These are phyloP conservation scores for Drosophila rufa DNA, from an alignment of 1,140 invertebrate genomes.

Conservation along the genomic window DNA sequence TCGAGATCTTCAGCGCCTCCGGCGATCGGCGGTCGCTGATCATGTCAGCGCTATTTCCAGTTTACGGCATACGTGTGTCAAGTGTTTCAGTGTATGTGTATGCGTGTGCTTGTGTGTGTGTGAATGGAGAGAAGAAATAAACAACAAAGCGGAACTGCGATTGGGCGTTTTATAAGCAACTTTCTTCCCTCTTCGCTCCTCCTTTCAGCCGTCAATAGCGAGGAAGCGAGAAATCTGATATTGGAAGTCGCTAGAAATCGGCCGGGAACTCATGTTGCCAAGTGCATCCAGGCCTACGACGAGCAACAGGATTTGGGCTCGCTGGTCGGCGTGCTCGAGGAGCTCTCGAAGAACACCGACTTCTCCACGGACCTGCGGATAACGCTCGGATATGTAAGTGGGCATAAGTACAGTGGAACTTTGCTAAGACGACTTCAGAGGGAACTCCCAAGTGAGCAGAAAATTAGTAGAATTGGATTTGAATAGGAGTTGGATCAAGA, in stretches of 20 bases:
- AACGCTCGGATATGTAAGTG: conserved; percentile 69
- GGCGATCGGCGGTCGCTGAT: conserved; percentile 43
- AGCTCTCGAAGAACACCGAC: conserved; percentile 73
- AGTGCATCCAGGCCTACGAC: conserved; percentile 62
- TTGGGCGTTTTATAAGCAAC: conserved; percentile 35
- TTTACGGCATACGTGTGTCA: neutral
- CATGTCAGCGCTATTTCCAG: conserved; percentile 65
- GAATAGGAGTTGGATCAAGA: neutral
- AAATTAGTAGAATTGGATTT: neutral
- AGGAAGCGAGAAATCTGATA: conserved; percentile 28
- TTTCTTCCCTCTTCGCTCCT: neutral
- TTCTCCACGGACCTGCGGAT: conserved; percentile 68
- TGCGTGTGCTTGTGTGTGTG: neutral
- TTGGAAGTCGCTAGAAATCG: conserved; percentile 60
- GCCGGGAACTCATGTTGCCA: conserved; percentile 67
- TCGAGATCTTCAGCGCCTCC: conserved; percentile 6
- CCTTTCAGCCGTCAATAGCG: conserved; percentile 1
- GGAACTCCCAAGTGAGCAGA: too few species aligned
- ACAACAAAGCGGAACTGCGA: conserved; percentile 20
- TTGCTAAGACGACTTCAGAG: neutral
- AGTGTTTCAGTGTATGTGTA: neutral
- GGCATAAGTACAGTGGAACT: neutral
- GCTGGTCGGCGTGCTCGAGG: conserved; percentile 63
- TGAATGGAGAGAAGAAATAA: conserved; percentile 14
- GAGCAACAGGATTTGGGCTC: conserved; percentile 41